These are phyloP conservation scores for Oncorhynchus clarkii DNA, from an alignment of 2,113 vertebrate genomes.

Conservation along the genomic window DNA sequence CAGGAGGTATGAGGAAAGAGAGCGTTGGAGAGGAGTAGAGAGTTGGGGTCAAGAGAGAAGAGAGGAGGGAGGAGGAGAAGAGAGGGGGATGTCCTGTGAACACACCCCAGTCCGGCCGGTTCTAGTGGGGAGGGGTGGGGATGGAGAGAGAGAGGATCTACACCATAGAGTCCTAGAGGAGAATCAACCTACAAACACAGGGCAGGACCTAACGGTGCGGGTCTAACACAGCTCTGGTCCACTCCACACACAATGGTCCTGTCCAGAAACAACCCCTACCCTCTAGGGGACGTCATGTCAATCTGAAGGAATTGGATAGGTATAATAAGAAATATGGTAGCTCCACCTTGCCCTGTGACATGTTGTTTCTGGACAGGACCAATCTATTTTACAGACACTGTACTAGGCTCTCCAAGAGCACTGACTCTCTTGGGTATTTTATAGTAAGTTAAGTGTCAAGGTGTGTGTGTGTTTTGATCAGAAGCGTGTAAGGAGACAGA, in stretches of 20 bases:
- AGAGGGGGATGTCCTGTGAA: not conserved
- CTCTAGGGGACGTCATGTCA: not conserved
- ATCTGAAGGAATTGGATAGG: too few species aligned
- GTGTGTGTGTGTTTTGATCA: slow-evolving; percentile 6
- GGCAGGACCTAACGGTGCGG: too few species aligned
- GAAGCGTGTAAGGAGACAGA: slow-evolving; percentile 25
- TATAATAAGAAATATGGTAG: too few species aligned
- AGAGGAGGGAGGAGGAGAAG: not conserved
- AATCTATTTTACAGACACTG: too few species aligned
- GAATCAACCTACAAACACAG: too few species aligned
- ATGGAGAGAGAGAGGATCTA: not conserved
- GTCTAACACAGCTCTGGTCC: too few species aligned
- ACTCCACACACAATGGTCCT: not conserved
- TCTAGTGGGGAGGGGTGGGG: not conserved
- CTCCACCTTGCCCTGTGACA: too few species aligned
- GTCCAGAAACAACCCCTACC: not conserved
- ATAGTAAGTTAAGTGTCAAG: too few species aligned
- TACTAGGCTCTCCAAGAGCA: too few species aligned
- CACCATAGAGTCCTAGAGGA: not conserved
- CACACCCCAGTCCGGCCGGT: not conserved
- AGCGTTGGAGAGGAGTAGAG: not conserved
- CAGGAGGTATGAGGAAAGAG: not conserved
- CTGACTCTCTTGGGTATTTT: too few species aligned
- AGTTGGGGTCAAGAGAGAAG: not conserved
- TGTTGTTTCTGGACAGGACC: too few species aligned